Conservation (phyloP, 2,888 invertebrate species). For the Hyposoter didymator region DNA sequence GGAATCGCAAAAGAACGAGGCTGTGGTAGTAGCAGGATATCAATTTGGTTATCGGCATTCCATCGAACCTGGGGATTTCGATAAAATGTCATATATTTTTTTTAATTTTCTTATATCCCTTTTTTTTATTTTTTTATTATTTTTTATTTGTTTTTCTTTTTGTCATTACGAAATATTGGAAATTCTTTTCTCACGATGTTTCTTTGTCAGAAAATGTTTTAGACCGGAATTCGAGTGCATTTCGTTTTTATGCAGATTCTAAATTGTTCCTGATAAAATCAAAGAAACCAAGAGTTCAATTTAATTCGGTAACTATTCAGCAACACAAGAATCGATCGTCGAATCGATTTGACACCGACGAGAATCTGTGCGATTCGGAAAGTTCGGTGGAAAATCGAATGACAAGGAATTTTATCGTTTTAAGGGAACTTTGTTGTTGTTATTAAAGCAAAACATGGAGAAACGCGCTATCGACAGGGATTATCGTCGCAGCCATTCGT, state of each 20-base stretch:
- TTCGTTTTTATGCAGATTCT: not conserved
- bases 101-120: not conserved
- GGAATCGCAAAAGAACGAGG: not conserved
- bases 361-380: not conserved
- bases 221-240: not conserved
- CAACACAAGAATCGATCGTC: not conserved
- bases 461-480: constrained; percentile 3
- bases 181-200: not conserved
- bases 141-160: not conserved
- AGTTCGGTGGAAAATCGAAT: not conserved
- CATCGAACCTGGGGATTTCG: not conserved
- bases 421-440: not conserved
- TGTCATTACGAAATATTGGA: too few species aligned
- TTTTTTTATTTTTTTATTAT: not conserved
- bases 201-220: not conserved
- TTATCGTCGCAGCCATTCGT: constrained; percentile 37
- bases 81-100: not conserved
- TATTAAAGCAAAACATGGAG: not conserved
- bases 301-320: not conserved
- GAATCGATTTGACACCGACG: not conserved
- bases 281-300: not conserved
- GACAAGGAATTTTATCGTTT: not conserved
- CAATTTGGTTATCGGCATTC: not conserved
- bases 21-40: not conserved
- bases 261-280: not conserved